Evolutionary conservation across 2,888 invertebrate species (phyloP), one percentile per base, ranked within the genome.

Genomic region (Cataglyphis rosenhaueri): DNA sequence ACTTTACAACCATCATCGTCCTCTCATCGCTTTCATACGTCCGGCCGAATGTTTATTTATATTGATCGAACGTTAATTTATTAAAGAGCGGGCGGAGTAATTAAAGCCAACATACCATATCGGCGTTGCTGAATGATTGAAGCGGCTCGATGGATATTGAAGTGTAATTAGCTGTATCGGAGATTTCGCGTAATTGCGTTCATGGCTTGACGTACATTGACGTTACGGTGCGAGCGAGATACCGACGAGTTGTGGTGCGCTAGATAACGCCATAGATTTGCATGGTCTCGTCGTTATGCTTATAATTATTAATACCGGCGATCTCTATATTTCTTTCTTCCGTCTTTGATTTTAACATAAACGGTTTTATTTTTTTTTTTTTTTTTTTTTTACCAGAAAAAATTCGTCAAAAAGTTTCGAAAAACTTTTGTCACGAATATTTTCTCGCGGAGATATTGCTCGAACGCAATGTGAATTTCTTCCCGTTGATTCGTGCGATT

Each of bases 101-200:
- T 89, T 90, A 85, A 87, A 89, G 86, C 84, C 83, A 84, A 61
- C 75, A 81, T 86, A 81, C 84, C 78, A 81, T 85, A 86, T 87
- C 86, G 76, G 68, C 73, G 82, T 66, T 78, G 71, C 66, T 38
- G 84, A 73, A 81, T 86, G 86, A 91, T 90, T 81, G 86, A 88
- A 82, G 85, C 84, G 81, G 25, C 74, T 59, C 71, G 70, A 86
- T 74, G 85, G 88, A 86, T 85, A 91, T 89, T 85, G 90, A 86
- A 87, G 88, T 82, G 85, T 87, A 89, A 89, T 85, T 90, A 90
- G 86, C 83, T 86, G 76, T 86, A 90, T 85, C 85, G 85, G 84
- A 81, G 87, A 90, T 90, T 89, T 87, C 79, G 61, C 70, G 85
- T 89, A 90, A 90, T 90, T 90, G 82, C 86, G 48, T 84, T 78